Base-by-base conservation (phyloP, 2,888 invertebrate genomes). In the Caenorhabditis drosophilae region DNA sequence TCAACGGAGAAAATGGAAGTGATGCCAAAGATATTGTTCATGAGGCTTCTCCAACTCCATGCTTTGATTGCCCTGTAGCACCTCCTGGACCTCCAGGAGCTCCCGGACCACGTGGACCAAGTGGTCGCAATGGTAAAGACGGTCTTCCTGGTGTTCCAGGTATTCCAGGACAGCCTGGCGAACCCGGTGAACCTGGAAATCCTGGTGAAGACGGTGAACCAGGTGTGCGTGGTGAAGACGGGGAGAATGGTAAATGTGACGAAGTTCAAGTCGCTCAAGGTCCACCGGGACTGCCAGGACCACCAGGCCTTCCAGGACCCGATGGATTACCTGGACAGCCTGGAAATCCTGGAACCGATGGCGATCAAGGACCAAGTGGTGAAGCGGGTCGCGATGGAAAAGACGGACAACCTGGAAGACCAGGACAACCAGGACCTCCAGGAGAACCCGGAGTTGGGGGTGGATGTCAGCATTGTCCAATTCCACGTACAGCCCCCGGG, bases 261-360 rank as follows among this genome's bases (percentile, higher is more conserved):
- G 66, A 60, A 35, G 56, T 49, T 7, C 51, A 56, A 26, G 60
- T 59, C 9, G 64, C 66, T 4, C 66, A 64, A 26, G 73, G 73
- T 54, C 70, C 70, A 27, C 58, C 67, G 4, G 73, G 73, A 52
- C 35, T 63, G 60, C 41, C 57, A 18, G 67, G 67, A 49, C 48
- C 59, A 26, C 61, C 70, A 15, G 64, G 67, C 18, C 44, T 61
- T 7, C 63, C 67, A 18, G 67, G 69, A 4, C 62, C 62, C 3
- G 61, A 67, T 15, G 73, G 76, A 34, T 56, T 61, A 12, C 73
- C 75, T 2, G 76, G 76, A 46, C 54, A 60, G 9, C 63, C 71
- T n/a, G 76, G 76, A 40, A 52, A 66, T n/a, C 67, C 70, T 12
- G 75, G 75, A 44, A 66, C 62, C 48, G 73, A 73, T 27, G 73